A percentile compares a stretch with the other conserved stretches of the same genome.
These are phyloP conservation scores for Salvelinus namaycush DNA, from an alignment of 2,113 vertebrate genomes.

Conservation along the genomic window DNA sequence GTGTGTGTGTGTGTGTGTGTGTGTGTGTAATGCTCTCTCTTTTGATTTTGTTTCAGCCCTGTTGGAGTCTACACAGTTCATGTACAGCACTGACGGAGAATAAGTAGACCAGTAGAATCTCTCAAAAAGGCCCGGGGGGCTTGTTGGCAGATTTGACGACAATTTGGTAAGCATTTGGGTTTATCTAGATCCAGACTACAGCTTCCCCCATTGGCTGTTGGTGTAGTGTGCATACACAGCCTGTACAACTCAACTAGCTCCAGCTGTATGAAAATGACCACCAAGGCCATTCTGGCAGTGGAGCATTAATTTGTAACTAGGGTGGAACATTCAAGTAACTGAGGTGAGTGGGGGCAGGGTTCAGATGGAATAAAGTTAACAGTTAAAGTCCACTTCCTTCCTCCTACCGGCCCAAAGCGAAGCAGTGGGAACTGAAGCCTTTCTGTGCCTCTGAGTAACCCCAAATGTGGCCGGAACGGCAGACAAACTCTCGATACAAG, in stretches of 20 bases:
- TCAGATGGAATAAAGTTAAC: slow-evolving; percentile 15
- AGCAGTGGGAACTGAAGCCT: not conserved
- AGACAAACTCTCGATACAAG: not conserved
- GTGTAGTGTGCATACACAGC: not conserved
- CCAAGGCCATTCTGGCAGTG: not conserved
- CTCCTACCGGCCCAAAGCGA: not conserved
- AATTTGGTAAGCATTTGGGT: not conserved
- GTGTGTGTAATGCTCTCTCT: too few species aligned
- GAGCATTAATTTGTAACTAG: not conserved
- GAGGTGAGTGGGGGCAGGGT: slow-evolving; percentile 6
- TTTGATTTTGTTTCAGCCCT: too few species aligned
- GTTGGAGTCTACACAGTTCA: too few species aligned
- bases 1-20: too few species aligned
- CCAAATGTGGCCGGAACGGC: not conserved
- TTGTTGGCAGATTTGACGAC: not conserved
- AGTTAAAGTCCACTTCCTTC: slow-evolving; percentile 21
- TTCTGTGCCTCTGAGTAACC: slow-evolving; percentile 9
- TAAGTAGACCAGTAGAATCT: too few species aligned
- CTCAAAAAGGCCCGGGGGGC: not conserved
- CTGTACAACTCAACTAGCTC: too few species aligned
- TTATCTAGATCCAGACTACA: not conserved
- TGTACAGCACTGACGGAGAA: too few species aligned
- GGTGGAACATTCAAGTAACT: slow-evolving; percentile 3
- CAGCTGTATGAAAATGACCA: not conserved
- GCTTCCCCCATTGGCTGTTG: not conserved